Percentiles rank a stretch among this genome's conserved stretches.
phyloP scores from a whole-genome alignment of 53 echinoderm and acorn worm genomes.

The Holothuria scabra region DNA sequence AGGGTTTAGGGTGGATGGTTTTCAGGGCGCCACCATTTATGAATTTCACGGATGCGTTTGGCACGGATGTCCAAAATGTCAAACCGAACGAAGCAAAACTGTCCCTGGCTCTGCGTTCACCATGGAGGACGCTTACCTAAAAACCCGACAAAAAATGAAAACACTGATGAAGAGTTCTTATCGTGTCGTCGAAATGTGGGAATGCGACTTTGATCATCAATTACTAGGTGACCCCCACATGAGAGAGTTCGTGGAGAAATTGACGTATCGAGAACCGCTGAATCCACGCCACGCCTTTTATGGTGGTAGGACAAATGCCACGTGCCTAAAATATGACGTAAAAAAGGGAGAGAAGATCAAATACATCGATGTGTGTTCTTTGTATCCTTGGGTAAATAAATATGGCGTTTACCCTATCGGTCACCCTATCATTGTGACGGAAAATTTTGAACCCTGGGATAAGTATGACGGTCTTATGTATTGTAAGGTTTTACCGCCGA shows the following conservation, averaged over 20 bases:
- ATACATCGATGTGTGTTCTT: constrained; percentile 66
- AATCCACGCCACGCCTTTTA: constrained; percentile 63
- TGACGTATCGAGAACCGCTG: constrained; percentile 18
- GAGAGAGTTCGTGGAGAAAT: constrained; percentile 18
- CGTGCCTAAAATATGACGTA: constrained; percentile 18
- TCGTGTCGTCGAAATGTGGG: constrained; percentile 61
- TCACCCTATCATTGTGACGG: constrained; percentile 48
- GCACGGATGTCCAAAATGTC: constrained; percentile 55
- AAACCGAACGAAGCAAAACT: neutral
- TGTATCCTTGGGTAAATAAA: constrained; percentile 75
- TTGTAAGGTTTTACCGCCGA: constrained; percentile 63
- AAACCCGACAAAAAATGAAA: constrained; percentile 74
- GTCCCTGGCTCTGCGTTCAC: neutral
- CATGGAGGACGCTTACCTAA: constrained; percentile 50
- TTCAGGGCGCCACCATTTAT: constrained; percentile 23
- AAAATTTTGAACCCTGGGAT: constrained; percentile 42
- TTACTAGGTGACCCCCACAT: constrained; percentile 1
- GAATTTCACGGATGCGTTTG: constrained; percentile 63
- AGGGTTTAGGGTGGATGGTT: neutral
- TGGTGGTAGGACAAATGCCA: constrained; percentile 64
- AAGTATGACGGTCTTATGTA: constrained; percentile 60
- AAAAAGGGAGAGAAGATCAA: constrained; percentile 31
- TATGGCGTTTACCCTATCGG: constrained; percentile 49
- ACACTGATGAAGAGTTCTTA: constrained; percentile 64
- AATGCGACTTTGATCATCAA: constrained; percentile 55